A percentile compares a stretch with the other conserved stretches of the same genome.
phyloP scores from a whole-genome alignment of 2,113 vertebrate species.

The Hypanus sabinus region DNA sequence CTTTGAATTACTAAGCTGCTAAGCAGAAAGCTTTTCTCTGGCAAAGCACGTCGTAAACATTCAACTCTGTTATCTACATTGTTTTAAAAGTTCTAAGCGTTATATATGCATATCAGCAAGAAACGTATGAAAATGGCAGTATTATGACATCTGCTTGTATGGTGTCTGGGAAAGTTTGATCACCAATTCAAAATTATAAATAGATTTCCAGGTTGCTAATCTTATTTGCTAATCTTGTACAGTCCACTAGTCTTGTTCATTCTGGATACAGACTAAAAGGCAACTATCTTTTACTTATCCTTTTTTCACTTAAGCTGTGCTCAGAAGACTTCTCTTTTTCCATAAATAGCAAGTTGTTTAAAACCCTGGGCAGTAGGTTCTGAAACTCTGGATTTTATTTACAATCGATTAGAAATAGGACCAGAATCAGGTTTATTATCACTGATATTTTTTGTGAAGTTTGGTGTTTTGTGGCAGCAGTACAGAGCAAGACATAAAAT shows the following conservation, averaged over 20 bases:
- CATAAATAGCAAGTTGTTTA: no score
- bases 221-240: no score
- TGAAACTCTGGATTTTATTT: background rate
- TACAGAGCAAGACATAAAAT: no score
- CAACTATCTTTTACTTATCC: background rate
- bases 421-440: no score
- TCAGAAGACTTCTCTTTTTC: no score
- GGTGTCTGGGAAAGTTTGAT: background rate
- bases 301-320: no score
- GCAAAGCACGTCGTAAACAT: background rate
- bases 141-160: background rate
- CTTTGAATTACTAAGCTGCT: background rate
- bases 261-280: background rate
- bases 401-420: no score
- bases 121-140: no score
- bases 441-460: no score
- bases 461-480: no score
- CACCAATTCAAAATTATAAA: conserved; percentile 2
- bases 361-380: background rate
- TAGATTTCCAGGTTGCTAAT: background rate
- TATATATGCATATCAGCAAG: background rate
- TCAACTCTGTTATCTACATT: background rate
- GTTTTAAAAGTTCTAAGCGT: background rate
- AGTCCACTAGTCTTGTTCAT: background rate
- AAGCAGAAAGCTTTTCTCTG: background rate